Evolutionary conservation across 2,113 vertebrate genomes (phyloP).

Genomic region (western clawed frog (Xenopus tropicalis)): DNA sequence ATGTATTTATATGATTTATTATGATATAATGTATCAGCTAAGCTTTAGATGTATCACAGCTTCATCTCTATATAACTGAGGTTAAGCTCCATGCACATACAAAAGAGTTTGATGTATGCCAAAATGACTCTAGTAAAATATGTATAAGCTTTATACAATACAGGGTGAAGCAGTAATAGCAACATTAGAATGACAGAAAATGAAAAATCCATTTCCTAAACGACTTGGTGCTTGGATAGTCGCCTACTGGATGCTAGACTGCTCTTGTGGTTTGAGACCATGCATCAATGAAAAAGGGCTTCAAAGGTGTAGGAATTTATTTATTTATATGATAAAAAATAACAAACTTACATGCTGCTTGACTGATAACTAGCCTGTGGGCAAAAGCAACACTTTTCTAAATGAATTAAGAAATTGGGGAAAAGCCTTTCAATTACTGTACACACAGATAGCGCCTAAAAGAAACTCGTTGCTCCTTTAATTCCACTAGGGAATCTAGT

Average conservation of each 20-base stretch:
- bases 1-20: too few species aligned
- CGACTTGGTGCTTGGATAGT: neutral
- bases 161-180: neutral
- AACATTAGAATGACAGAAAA: neutral
- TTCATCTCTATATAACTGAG: too few species aligned
- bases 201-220: neutral
- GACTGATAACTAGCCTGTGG: conserved; percentile 24
- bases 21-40: too few species aligned
- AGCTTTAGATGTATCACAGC: too few species aligned
- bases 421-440: conserved; percentile 6
- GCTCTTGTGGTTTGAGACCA: neutral
- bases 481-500: neutral
- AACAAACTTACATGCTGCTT: conserved; percentile 44
- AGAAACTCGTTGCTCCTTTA: conserved; percentile 1
- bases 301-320: conserved; percentile 31
- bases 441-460: conserved; percentile 13
- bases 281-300: conserved; percentile 26
- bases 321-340: conserved; percentile 35
- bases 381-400: conserved; percentile 44
- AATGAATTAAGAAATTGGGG: conserved; percentile 12
- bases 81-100: too few species aligned
- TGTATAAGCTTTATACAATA: neutral
- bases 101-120: too few species aligned
- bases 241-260: neutral
- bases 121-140: neutral